These are phyloP conservation scores for Caerostris extrusa DNA, from an alignment of 1,140 invertebrate genomes.

Conservation along the genomic window DNA sequence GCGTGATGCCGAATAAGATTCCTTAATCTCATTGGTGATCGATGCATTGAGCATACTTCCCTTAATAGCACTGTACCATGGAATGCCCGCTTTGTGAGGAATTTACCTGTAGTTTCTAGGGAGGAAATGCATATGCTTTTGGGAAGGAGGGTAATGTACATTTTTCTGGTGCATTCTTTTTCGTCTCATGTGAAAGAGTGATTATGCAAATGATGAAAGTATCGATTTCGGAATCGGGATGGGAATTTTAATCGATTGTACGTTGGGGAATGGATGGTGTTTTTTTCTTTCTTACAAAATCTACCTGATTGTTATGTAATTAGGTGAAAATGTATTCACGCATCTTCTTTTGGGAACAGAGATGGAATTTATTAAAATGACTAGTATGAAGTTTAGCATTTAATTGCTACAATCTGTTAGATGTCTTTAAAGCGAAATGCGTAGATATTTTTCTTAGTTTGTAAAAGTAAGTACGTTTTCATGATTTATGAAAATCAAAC, in stretches of 20 bases:
- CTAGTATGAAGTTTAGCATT: neutral
- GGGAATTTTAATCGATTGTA: neutral
- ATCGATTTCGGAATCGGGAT: constrained; percentile 27
- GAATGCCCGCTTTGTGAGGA: neutral
- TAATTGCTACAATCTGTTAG: constrained; percentile 8
- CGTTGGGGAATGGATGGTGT: neutral
- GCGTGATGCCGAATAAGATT: constrained; percentile 24
- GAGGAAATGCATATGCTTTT: neutral
- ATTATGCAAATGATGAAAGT: constrained; percentile 11
- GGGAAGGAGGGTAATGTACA: neutral
- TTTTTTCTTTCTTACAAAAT: neutral
- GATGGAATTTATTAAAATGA: constrained; percentile 19
- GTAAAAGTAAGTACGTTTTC: no score
- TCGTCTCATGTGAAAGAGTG: neutral
- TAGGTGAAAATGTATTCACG: constrained; percentile 15
- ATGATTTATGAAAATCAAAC: no score
- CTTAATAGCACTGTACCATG: constrained; percentile 34
- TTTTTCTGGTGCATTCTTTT: neutral
- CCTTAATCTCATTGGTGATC: constrained; percentile 51
- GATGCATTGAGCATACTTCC: constrained; percentile 10
- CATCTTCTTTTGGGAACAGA: neutral
- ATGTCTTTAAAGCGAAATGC: neutral
- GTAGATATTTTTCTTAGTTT: neutral
- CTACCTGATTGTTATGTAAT: neutral
- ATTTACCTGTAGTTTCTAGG: constrained; percentile 9